These are phyloP conservation scores for Pangasianodon gigas DNA, from an alignment of 2,113 vertebrate genomes.

Conservation along the genomic window DNA sequence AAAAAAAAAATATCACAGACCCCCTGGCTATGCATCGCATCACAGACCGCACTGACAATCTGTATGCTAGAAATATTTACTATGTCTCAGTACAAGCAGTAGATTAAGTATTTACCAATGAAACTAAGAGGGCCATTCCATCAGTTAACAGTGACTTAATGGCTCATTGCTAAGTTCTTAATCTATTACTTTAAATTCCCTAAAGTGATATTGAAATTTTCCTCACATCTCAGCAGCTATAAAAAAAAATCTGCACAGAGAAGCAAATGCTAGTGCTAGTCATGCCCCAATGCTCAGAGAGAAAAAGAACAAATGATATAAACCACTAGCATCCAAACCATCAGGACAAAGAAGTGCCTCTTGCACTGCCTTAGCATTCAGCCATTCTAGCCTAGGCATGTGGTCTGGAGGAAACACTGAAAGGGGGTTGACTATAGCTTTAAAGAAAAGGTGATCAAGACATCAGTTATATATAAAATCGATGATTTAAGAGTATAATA, in stretches of 20 bases:
- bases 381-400: neutral
- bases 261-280: neutral
- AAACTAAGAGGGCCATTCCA: neutral
- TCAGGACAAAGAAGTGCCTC: neutral
- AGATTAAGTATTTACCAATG: neutral
- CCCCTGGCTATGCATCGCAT: neutral
- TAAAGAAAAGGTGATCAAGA: neutral
- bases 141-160: neutral
- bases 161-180: neutral
- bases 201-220: neutral
- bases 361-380: neutral
- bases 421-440: neutral
- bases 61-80: neutral
- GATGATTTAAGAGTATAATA: neutral
- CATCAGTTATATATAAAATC: neutral
- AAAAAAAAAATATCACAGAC: neutral
- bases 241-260: neutral
- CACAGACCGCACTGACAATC: neutral
- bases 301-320: neutral
- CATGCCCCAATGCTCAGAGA: neutral
- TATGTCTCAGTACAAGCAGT: neutral
- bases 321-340: neutral
- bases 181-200: neutral
- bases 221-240: neutral
- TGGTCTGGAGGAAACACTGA: neutral